A percentile compares a stretch with the other conserved stretches of the same genome.
Evolutionary conservation across 2,888 invertebrate genomes (phyloP).

Genomic region (Dolichopus griseipennis): DNA sequence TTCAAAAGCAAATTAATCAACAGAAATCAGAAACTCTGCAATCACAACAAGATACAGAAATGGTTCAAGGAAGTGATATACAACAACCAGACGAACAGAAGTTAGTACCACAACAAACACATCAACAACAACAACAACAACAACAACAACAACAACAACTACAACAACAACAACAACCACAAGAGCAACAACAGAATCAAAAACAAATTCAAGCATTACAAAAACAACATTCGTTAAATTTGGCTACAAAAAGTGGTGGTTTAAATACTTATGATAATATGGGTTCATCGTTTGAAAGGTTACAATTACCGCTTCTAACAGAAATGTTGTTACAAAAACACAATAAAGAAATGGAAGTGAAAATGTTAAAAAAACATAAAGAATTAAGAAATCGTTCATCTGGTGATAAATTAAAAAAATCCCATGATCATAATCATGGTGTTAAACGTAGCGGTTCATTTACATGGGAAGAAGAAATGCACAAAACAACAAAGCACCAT

Average conservation of each 20-base stretch:
- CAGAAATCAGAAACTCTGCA: no score
- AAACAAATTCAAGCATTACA: neutral
- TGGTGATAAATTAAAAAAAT: slow-evolving; percentile 41
- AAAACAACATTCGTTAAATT: neutral
- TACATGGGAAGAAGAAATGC: slow-evolving; percentile 52
- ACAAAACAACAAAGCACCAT: slow-evolving; percentile 49
- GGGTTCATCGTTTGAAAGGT: neutral
- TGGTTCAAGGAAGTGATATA: no score
- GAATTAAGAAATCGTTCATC: slow-evolving; percentile 48
- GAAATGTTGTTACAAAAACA: slow-evolving; percentile 59
- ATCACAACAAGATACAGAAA: no score
- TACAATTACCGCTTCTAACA: slow-evolving; percentile 47
- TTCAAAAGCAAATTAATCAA: no score
- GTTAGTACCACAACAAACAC: no score
- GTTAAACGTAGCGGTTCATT: slow-evolving; percentile 55
- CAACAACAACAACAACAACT: no score
- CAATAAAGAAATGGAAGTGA: slow-evolving; percentile 74
- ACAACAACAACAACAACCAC: no score
- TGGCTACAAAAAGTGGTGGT: neutral
- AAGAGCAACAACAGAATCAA: no score
- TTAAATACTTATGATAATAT: neutral
- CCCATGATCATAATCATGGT: slow-evolving; percentile 44
- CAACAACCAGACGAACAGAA: no score
- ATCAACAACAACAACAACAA: no score
- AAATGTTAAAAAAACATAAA: slow-evolving; percentile 61